Evolutionary conservation across 2,113 vertebrate species (phyloP).

Genomic region (Ifrita kowaldi): DNA sequence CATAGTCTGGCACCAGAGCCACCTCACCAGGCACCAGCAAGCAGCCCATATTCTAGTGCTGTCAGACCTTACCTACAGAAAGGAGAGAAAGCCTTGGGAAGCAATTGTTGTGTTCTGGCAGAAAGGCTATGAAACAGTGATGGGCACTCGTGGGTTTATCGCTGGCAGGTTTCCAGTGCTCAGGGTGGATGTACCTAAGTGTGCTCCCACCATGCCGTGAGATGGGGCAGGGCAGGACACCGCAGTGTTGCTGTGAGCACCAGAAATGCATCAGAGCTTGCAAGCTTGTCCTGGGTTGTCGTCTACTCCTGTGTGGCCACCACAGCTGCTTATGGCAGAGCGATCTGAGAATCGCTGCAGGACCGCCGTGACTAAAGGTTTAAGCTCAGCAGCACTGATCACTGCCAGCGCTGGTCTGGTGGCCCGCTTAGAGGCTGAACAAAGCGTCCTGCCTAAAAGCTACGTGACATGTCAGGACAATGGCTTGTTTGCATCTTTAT

Average conservation of each 20-base stretch:
- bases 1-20: not conserved
- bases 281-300: not conserved
- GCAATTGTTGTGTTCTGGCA: not conserved
- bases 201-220: accelerated
- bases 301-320: not conserved
- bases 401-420: accelerated
- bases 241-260: accelerated
- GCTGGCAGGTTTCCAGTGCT: not conserved
- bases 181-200: not conserved
- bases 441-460: not conserved
- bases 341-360: accelerated
- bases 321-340: not conserved
- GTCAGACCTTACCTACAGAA: not conserved
- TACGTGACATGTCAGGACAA: not conserved
- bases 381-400: not conserved
- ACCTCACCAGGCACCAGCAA: not conserved
- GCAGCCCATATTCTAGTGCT: not conserved
- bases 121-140: not conserved
- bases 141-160: not conserved
- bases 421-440: not conserved
- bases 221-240: not conserved
- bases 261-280: not conserved
- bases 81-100: not conserved
- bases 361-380: not conserved
- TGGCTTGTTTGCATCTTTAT: not conserved